Evolutionary conservation across 2,888 invertebrate genomes (phyloP), one percentile per base, ranked within the genome.

Genomic region (Eupeodes latifasciatus): DNA sequence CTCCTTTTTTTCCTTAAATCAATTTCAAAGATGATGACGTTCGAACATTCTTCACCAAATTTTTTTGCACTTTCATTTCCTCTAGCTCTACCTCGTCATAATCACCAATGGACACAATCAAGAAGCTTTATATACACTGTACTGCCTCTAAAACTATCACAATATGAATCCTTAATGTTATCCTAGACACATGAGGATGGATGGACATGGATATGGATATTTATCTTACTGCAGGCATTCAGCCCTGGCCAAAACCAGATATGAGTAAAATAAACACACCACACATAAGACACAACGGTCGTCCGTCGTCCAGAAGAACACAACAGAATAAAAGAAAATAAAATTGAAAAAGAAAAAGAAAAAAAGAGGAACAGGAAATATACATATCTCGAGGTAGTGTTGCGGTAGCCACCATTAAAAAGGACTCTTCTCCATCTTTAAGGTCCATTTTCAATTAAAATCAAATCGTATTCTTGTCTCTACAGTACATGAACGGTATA

Each of bases 371-470:
- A 49, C 11, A 6, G 47, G 61, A 47, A 61, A 27, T 40, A 40
- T n/a, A n/a, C n/a, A n/a, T 40, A 9, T 40, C 5, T 40, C 5
- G 40, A 40, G 40, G 40, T 40, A 59, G 44, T 72, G 71, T 79
- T 80, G 83, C 76, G 86, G 79, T 79, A 36, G 77, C 67, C 53
- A 78, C 81, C 82, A 85, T 78, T 85, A 78, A 64, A 27, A 61
- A 53, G 72, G 72, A 66, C 62, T 72, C 72, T 77, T 27, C 83
- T 76, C 76, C 77, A 62, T 66, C 59, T 27, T 69, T 80, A 75
- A 78, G 88, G 83, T 86, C 86, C 75, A 82, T 89, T 89, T 89
- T 89, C 89, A 89, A 89, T 89, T 89, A 89, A 89, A 89, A 85
- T 79, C 89, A 89, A 89, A 89, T 89, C 76, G 81, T 76, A 76